A percentile compares a stretch with the other conserved stretches of the same genome.
Evolutionary conservation across 2,113 vertebrate genomes (phyloP).

Genomic region (Caracal caracal): DNA sequence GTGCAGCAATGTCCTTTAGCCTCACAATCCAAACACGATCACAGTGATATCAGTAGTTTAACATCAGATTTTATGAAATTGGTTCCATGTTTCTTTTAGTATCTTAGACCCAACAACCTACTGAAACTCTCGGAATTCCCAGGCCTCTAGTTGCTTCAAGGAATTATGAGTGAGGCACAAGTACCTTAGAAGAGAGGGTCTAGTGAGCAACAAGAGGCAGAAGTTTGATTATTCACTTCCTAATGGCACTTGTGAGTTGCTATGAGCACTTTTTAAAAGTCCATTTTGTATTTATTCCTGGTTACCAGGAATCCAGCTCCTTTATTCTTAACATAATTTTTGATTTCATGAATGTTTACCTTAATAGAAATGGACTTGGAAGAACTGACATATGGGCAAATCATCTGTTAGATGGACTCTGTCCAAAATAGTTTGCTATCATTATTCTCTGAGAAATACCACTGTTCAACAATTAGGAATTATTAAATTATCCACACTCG

Average conservation of each 20-base stretch:
- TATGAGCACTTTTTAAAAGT: not conserved
- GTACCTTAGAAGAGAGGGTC: not conserved
- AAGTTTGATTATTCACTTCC: conserved; percentile 17
- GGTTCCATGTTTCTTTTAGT: not conserved
- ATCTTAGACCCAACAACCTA: not conserved
- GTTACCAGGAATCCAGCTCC: not conserved
- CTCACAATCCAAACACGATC: not conserved
- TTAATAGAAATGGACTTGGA: not conserved
- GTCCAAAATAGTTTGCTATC: not conserved
- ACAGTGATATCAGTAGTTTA: not conserved
- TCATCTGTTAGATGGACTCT: not conserved
- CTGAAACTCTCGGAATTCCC: not conserved
- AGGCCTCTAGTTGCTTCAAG: not conserved
- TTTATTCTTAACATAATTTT: conserved; percentile 23
- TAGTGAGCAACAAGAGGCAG: not conserved
- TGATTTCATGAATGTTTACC: conserved; percentile 14
- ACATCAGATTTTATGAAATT: not conserved
- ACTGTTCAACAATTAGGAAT: not conserved
- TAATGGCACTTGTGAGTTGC: not conserved
- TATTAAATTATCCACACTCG: conserved; percentile 35
- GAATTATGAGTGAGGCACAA: not conserved
- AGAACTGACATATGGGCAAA: not conserved
- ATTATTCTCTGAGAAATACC: conserved; percentile 20
- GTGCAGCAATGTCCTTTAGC: not conserved
- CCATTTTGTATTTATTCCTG: not conserved